A percentile compares a stretch with the other conserved stretches of the same genome.
These are phyloP conservation scores for Typhlomys cinereus DNA, from an alignment of 2,113 vertebrate genomes.

Conservation along the genomic window DNA sequence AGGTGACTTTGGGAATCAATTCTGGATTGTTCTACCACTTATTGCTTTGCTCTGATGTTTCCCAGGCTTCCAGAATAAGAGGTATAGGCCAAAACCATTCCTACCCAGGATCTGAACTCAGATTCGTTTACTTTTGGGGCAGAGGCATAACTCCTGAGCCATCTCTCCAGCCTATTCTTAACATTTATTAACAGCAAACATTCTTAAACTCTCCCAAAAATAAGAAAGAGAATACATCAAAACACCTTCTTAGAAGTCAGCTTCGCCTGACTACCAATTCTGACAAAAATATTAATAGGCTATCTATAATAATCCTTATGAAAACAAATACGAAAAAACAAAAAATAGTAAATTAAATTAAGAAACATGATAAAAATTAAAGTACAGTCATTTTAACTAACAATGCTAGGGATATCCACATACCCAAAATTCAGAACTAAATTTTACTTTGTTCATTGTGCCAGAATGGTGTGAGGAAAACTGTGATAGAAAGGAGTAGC, in stretches of 20 bases:
- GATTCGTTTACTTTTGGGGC: too few species aligned
- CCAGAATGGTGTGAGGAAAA: too few species aligned
- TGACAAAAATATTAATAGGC: neutral
- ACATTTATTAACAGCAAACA: neutral
- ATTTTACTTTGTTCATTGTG: neutral
- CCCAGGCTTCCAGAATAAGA: too few species aligned
- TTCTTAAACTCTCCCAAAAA: neutral
- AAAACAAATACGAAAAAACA: too few species aligned
- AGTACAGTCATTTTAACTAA: neutral
- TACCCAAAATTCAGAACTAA: neutral
- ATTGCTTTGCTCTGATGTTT: too few species aligned
- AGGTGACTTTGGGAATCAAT: too few species aligned
- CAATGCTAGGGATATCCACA: neutral
- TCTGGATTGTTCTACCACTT: too few species aligned
- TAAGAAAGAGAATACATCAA: neutral
- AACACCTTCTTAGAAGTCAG: neutral
- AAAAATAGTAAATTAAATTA: neutral
- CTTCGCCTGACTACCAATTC: neutral
- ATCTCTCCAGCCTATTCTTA: too few species aligned
- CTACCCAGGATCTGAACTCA: too few species aligned
- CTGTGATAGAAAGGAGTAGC: too few species aligned
- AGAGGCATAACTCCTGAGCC: too few species aligned
- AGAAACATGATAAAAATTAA: neutral
- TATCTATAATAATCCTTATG: neutral
- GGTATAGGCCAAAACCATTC: too few species aligned